Percentiles rank a stretch among this genome's conserved stretches.
Evolutionary conservation across 1,140 invertebrate genomes (phyloP).

Genomic region (Drosophila chauvacae): DNA sequence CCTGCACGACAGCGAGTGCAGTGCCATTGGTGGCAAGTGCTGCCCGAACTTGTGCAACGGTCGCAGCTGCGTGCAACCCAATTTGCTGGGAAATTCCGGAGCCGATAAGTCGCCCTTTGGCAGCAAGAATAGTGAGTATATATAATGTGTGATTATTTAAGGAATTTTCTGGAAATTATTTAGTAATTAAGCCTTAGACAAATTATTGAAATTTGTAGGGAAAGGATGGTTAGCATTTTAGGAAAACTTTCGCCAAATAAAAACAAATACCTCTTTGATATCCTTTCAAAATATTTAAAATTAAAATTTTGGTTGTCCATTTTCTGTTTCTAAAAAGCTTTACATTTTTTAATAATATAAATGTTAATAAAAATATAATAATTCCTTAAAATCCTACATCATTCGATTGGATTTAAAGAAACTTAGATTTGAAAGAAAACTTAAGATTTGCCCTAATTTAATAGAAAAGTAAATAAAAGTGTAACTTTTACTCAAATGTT

Average conservation of each 20-base stretch:
- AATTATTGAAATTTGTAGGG: no score
- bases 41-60: conserved; percentile 89
- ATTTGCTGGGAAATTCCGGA: conserved; percentile 75
- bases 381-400: background rate
- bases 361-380: no score
- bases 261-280: background rate
- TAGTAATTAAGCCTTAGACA: background rate
- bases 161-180: background rate
- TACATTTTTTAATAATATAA: background rate
- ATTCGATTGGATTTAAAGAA: background rate
- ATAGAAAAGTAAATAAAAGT: background rate
- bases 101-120: conserved; percentile 73
- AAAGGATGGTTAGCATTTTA: no score
- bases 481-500: background rate
- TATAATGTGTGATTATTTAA: background rate
- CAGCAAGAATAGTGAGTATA: conserved; percentile 75
- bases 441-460: background rate
- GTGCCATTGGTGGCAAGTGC: conserved; percentile 87
- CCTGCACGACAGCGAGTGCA: conserved; percentile 88
- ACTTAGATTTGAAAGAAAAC: background rate
- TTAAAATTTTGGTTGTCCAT: background rate
- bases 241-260: no score
- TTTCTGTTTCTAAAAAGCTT: background rate
- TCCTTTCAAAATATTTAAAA: background rate
- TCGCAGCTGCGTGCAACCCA: conserved; percentile 87